These are phyloP conservation scores for Smittia sp. DNA, from an alignment of 2,888 invertebrate species.

Conservation along the genomic window DNA sequence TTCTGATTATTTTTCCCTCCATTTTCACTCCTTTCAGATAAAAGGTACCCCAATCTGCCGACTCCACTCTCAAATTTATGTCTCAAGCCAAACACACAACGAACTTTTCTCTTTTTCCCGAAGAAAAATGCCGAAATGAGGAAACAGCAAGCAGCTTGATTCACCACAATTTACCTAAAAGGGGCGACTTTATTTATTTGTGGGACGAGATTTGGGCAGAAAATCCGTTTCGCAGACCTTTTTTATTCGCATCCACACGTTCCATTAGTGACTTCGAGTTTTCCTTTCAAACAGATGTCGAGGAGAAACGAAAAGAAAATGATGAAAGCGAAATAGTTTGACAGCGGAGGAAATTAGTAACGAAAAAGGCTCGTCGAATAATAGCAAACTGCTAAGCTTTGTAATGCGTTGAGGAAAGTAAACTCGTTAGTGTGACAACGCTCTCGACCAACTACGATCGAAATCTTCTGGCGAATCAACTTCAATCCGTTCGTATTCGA, in stretches of 20 bases:
- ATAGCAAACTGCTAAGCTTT: too few species aligned
- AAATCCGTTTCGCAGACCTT: too few species aligned
- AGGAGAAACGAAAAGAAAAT: too few species aligned
- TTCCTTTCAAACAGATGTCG: background rate
- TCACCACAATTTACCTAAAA: slow-evolving; percentile 17
- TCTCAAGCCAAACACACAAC: slow-evolving; percentile 4
- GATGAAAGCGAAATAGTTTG: too few species aligned
- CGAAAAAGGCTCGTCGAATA: too few species aligned
- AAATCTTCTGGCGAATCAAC: too few species aligned
- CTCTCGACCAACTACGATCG: too few species aligned
- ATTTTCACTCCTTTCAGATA: background rate
- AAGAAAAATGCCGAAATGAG: background rate
- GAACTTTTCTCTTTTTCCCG: background rate
- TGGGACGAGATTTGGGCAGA: background rate
- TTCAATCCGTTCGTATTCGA: too few species aligned
- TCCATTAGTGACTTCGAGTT: background rate
- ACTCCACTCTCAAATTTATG: background rate
- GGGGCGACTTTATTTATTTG: background rate
- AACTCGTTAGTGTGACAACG: too few species aligned
- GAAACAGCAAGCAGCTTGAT: background rate
- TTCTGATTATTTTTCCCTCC: slow-evolving; percentile 23
- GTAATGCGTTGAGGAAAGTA: too few species aligned
- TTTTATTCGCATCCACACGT: background rate
- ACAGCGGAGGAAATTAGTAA: too few species aligned
- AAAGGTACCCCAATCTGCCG: slow-evolving; percentile 4